Base-by-base conservation (phyloP, 1,140 invertebrate genomes). In the Neoseiulus cucumeris region DNA sequence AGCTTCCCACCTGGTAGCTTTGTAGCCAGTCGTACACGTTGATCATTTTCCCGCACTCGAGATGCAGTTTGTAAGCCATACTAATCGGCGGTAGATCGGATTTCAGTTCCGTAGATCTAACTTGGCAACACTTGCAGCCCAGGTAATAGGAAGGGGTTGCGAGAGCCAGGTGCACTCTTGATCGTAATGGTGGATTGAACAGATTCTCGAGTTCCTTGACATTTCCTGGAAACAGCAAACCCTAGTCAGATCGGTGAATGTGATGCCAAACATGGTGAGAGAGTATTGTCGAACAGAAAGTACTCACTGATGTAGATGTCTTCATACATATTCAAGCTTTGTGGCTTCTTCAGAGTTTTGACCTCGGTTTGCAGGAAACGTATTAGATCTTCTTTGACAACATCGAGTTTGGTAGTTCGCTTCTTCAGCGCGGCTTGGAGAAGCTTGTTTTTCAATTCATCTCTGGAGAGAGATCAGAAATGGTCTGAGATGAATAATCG, bases 21-120 rank as follows among this genome's bases (percentile, higher is more conserved):
- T 20, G 51, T 33, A 59, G 51, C 51, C 25, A 29, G 22, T 59
- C 51, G 22, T 59, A 59, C 14, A 59, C 22, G 22, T 59, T 59
- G 5, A 59, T 59, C 51, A 59, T 59, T 59, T 59, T 59, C 17
- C 51, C 51, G 22, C 51, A n/a, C 22, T 59, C 51, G 22, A 59
- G 51, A 25, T 59, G 51, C 14, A 59, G 51, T 20, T 59, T 59
- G 22, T 59, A 59, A 6, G 33, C 51, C 25, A 59, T 20, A 20
- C 51, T 59, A 9, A 59, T 25, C 2, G 51, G 51, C 17, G 51
- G 51, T 9, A 59, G 22, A 1, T 14, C 25, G 22, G 51, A 12
- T 25, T 25, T 14, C 17, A 33, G 14, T 25, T 59, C 17, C 14
- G 17, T 25, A 20, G 51, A 59, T 25, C 22, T 25, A 20, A 59